These are phyloP conservation scores for Hafferia zeledoni DNA, from an alignment of 2,797 vertebrate species.

Conservation along the genomic window DNA sequence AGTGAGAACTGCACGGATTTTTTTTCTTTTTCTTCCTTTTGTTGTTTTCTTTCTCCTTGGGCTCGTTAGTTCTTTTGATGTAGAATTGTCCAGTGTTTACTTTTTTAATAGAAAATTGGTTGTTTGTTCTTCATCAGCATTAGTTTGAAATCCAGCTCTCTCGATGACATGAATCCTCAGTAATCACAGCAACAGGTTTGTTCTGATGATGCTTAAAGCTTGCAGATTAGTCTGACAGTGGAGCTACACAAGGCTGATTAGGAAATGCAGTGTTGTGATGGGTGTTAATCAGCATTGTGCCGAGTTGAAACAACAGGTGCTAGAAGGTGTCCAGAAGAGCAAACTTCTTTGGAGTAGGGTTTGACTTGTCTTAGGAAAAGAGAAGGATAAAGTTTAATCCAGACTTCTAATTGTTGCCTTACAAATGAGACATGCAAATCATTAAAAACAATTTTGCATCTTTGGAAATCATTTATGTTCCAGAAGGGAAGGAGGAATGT, in stretches of 20 bases:
- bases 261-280: neutral
- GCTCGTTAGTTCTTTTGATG: neutral
- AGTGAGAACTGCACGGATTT: neutral
- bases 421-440: neutral
- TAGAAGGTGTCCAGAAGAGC: neutral
- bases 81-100: neutral
- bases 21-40: neutral
- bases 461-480: neutral
- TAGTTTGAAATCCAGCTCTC: neutral
- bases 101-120: neutral
- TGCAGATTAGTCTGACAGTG: neutral
- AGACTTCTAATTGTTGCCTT: neutral
- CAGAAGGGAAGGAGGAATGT: neutral
- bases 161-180: neutral
- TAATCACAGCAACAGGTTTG: neutral
- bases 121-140: neutral
- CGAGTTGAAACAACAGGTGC: neutral
- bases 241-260: neutral
- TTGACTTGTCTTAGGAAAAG: neutral
- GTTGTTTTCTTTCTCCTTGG: neutral
- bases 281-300: neutral
- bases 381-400: neutral
- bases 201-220: neutral
- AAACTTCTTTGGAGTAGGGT: neutral
- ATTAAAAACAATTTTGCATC: neutral